Base-by-base conservation (phyloP, 2,888 invertebrate genomes). In the Plebejus argus region DNA sequence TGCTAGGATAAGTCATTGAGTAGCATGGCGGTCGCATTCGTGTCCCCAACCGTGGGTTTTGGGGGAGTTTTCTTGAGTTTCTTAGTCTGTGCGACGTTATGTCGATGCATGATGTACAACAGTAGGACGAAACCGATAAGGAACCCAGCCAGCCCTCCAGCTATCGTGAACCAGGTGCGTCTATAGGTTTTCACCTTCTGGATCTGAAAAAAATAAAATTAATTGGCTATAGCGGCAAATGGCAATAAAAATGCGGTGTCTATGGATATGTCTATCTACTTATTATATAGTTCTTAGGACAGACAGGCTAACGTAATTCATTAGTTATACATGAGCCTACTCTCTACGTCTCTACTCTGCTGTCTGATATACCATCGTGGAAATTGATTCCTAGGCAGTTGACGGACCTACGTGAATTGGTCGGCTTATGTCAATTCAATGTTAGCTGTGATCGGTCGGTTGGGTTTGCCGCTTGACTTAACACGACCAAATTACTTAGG, bases 131-230 rank as follows among this genome's bases (percentile, higher is more conserved):
- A 94, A 10, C 90, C 90, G 1, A 94, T 85, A 1, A 94, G 88
- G 81, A 94, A 94, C 0, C 93, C 94, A 0, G 89, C 90, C 7
- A 94, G 85, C 1, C 94, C 90, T 0, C 93, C 91, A 58, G 90
- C 88, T 71, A 95, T 89, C 1, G 92, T 93, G 70, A 94, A 82
- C 94, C 94, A 94, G 0, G 94, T 94, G 35, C 90, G 88, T 3
- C 92, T 89, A 0, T 89, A 85, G 0, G 89, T 80, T 78, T 79
- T 86, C 75, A 86, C 83, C 79, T 82, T 89, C 83, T 89, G 88
- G 28, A 90, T 87, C 93, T 93, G 85, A 20, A 84, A 84, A 10
- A 76, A 76, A n/a, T n/a, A n/a, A 70, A 70, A n/a, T 23, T 53
- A 15, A 58, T 45, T n/a, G 7, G 20, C n/a, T 18, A 4, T 53